Evolutionary conservation across 2,797 vertebrate genomes (phyloP), one percentile per base, ranked within the genome.

Genomic region (Lepilemur septentrionalis): DNA sequence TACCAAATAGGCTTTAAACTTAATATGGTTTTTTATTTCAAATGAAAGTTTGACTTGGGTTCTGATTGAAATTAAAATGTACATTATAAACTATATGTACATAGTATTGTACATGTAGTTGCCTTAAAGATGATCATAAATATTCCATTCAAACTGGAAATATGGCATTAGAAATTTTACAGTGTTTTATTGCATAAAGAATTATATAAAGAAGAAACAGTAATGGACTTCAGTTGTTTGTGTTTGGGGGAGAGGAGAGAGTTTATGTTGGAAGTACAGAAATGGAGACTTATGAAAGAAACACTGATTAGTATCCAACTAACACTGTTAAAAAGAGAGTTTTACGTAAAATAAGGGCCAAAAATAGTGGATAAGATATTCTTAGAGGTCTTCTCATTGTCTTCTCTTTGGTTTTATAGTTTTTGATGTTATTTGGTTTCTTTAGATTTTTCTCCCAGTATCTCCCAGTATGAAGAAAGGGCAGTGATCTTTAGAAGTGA

Each of bases 1-100:
- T 76, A 46, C 6, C 63, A 89, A 28, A 73, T 78, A 30, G 83
- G 46, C 59, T 87, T 89, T 86, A 61, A 48, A 43, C 76, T 85
- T 70, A 70, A 94, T 88, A 69, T 89, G 15, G 7, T 17, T 96
- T 97, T 97, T 86, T 57, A 89, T 95, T 94, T 96, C 57, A 95
- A 82, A 69, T 95, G 50, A 88, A 94, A 83, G 48, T 70, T 94
- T 95, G 57, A 76, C 13, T 23, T 81, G 32, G 8, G 15, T 85
- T 82, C 72, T 82, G 11, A 76, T 25, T 81, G 30, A 75, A 78
- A 84, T 95, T 87, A 92, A 50, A 65, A 70, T 55, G 9, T 92
- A 12, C 32, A 23, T 73, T 11, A 86, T 93, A 79, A 72, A 63
- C 55, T 91, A 30, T 81, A 41, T 55, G 20, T 55, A 75, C 43